Conservation (phyloP, 2,888 invertebrate species). For the Phytoseiulus persimilis region DNA sequence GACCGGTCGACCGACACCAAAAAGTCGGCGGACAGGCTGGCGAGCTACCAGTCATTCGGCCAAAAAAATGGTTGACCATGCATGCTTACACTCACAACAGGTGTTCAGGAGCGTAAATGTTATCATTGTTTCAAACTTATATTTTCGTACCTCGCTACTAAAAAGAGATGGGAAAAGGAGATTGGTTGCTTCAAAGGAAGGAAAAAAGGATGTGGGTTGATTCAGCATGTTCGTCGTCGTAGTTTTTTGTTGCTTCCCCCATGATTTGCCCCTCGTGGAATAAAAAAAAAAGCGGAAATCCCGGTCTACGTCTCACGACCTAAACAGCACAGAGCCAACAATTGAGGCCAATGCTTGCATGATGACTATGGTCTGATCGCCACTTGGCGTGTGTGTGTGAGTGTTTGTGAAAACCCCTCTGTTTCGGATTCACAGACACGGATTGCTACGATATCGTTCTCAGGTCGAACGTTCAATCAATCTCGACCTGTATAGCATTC, state of each 20-base stretch:
- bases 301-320: neutral
- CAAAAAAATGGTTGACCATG: neutral
- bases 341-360: neutral
- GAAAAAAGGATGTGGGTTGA: neutral
- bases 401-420: neutral
- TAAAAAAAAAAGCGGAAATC: neutral
- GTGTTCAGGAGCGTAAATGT: neutral
- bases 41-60: no score
- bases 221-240: neutral
- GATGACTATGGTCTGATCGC: neutral
- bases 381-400: neutral
- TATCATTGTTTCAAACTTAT: neutral
- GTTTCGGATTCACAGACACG: neutral
- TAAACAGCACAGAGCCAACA: neutral
- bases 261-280: neutral
- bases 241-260: neutral
- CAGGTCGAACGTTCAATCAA: neutral
- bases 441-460: neutral
- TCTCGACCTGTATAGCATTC: neutral
- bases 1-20: neutral
- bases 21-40: no score
- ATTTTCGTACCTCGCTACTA: neutral
- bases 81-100: neutral
- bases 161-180: neutral
- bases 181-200: neutral